Conservation (phyloP, 37 sponge, comb jelly and placozoan genomes). For the Tethya wilhelma region DNA sequence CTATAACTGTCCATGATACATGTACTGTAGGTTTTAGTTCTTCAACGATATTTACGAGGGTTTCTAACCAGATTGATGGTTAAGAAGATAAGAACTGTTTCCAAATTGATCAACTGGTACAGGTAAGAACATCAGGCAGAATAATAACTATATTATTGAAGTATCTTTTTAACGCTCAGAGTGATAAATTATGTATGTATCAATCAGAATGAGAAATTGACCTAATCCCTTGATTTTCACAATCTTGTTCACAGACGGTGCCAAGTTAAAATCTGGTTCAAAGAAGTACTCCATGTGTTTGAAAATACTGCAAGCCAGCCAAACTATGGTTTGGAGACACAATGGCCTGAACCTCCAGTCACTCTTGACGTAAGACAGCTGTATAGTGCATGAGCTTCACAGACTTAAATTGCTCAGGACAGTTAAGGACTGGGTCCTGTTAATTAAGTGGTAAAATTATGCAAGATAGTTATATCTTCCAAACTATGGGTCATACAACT, state of each 20-base stretch:
- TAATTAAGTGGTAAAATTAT: too few species aligned
- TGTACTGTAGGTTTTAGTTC: not conserved
- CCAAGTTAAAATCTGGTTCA: conserved; percentile 33
- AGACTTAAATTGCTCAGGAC: too few species aligned
- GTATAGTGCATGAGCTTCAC: too few species aligned
- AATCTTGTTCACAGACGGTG: conserved; percentile 50
- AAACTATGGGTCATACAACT: too few species aligned
- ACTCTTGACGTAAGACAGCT: conserved; percentile 39
- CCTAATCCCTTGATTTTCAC: too few species aligned
- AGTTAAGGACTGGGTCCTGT: too few species aligned
- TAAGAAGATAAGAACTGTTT: conserved; percentile 18
- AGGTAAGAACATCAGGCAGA: not conserved
- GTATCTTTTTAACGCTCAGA: too few species aligned
- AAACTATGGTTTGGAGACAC: conserved; percentile 30
- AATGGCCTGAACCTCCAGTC: conserved; percentile 55
- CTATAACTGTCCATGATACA: too few species aligned
- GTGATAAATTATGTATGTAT: too few species aligned
- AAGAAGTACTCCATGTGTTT: conserved; percentile 46
- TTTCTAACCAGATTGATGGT: not conserved
- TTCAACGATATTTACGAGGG: conserved; percentile 31
- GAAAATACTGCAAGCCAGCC: conserved; percentile 23
- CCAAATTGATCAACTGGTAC: conserved; percentile 23
- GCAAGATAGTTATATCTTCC: too few species aligned
- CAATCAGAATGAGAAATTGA: too few species aligned
- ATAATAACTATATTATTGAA: not conserved